A percentile compares a stretch with the other conserved stretches of the same genome.
These are phyloP conservation scores for Microchrysa polita DNA, from an alignment of 2,888 invertebrate species.

Conservation along the genomic window DNA sequence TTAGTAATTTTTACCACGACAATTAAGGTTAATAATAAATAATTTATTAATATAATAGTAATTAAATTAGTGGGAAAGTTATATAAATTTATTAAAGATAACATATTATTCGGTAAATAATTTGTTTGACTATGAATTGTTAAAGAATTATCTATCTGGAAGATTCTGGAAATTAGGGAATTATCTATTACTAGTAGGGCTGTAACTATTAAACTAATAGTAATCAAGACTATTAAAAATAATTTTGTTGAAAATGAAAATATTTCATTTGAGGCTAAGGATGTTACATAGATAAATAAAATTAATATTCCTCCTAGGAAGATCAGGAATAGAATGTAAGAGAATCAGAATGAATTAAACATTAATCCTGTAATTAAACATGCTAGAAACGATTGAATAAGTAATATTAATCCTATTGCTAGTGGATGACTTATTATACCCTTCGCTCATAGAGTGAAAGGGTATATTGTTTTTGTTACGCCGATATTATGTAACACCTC, in stretches of 20 bases:
- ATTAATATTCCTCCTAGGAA: constrained; percentile 73
- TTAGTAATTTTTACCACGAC: constrained; percentile 70
- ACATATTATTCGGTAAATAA: constrained; percentile 61
- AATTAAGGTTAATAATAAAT: constrained; percentile 70
- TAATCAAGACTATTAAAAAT: constrained; percentile 51
- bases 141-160: constrained; percentile 61
- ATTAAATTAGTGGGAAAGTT: constrained; percentile 67
- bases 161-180: constrained; percentile 59
- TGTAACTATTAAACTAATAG: constrained; percentile 13
- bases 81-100: constrained; percentile 68
- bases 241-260: constrained; percentile 63
- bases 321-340: constrained; percentile 71
- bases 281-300: constrained; percentile 73
- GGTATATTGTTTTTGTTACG: no score
- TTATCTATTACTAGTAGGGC: constrained; percentile 51
- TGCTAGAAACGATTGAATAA: background rate
- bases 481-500: no score
- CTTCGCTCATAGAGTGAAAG: no score
- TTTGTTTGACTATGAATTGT: constrained; percentile 56
- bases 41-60: constrained; percentile 68
- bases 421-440: background rate
- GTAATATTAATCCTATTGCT: constrained; percentile 21
- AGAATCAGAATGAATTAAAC: constrained; percentile 64
- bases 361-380: constrained; percentile 21
- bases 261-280: constrained; percentile 71